Percentiles rank a stretch among this genome's conserved stretches.
Conservation (phyloP, 2,113 vertebrate species). For the Stigmatopora nigra region DNA sequence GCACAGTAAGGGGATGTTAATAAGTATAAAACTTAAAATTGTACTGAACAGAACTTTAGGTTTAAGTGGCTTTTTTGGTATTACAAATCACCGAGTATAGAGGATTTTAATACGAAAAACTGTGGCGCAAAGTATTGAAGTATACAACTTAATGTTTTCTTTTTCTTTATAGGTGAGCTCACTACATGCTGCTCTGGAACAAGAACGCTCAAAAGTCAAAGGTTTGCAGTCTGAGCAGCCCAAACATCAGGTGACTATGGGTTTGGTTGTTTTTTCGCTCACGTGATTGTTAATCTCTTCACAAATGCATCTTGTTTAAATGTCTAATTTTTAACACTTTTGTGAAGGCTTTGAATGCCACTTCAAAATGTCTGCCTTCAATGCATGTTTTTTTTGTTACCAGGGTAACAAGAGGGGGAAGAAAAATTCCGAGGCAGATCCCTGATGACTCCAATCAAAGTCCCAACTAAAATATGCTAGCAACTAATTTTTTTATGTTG, state of each 20-base stretch:
- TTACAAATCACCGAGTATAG: too few relatives aligned
- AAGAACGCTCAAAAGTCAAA: constrained; percentile 92
- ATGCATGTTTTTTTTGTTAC: constrained; percentile 39
- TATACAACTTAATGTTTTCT: background rate
- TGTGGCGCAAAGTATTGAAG: too few relatives aligned
- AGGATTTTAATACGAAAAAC: too few relatives aligned
- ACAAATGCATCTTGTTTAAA: background rate
- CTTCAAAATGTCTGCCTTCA: background rate
- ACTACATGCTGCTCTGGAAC: constrained; percentile 84
- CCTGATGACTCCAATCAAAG: constrained; percentile 59
- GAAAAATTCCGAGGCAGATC: constrained; percentile 76
- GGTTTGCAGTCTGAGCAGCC: constrained; percentile 82
- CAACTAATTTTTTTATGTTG: constrained; percentile 22
- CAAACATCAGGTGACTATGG: constrained; percentile 80
- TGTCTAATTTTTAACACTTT: too few relatives aligned
- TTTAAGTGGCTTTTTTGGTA: too few relatives aligned
- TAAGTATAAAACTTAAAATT: too few relatives aligned
- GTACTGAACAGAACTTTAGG: too few relatives aligned
- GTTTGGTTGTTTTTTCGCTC: background rate
- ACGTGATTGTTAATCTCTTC: background rate
- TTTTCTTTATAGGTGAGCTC: constrained; percentile 71
- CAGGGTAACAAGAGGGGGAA: constrained; percentile 86
- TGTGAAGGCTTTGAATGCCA: too few relatives aligned
- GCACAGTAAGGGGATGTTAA: too few relatives aligned
- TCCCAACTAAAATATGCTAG: constrained; percentile 11